These are phyloP conservation scores for Eucidaris tribuloides DNA, from an alignment of 35 echinoderm and acorn worm genomes.

Conservation along the genomic window DNA sequence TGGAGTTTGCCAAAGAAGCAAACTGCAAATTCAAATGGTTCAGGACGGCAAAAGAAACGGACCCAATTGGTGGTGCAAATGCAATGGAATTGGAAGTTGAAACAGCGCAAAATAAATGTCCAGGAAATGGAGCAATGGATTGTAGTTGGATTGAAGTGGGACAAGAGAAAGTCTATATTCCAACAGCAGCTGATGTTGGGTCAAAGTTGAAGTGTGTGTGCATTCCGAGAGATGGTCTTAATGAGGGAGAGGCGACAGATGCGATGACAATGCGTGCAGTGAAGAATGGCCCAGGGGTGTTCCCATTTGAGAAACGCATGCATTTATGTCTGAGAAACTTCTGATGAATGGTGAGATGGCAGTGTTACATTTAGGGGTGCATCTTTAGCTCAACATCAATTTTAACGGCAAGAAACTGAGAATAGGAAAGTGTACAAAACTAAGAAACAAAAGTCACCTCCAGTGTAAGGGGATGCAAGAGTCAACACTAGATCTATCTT, in stretches of 20 bases:
- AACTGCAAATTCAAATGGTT: slow-evolving; percentile 60
- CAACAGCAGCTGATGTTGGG: slow-evolving; percentile 33
- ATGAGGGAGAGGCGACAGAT: slow-evolving; percentile 38
- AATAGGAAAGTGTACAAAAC: neutral
- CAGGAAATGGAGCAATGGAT: neutral
- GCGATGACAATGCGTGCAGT: slow-evolving; percentile 19
- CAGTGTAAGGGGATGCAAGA: neutral
- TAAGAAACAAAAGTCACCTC: neutral
- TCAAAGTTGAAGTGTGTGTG: slow-evolving; percentile 47
- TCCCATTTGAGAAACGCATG: slow-evolving; percentile 75
- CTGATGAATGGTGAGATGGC: slow-evolving; percentile 18
- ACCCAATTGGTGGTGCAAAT: neutral
- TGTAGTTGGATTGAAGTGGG: slow-evolving; percentile 50
- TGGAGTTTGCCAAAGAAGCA: slow-evolving; percentile 54
- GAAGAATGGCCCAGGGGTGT: slow-evolving; percentile 25
- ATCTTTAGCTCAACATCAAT: neutral
- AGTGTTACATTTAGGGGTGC: neutral
- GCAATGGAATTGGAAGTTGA: neutral
- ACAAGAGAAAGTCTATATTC: slow-evolving; percentile 45
- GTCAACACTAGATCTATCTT: neutral
- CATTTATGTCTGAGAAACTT: slow-evolving; percentile 51
- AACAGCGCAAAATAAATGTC: neutral
- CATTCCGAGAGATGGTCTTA: slow-evolving; percentile 45
- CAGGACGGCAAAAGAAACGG: neutral
- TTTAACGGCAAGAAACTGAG: neutral